Evolutionary conservation across 1,140 invertebrate genomes (phyloP), one percentile per base, ranked within the genome.

Genomic region (Teleogryllus occipitalis): DNA sequence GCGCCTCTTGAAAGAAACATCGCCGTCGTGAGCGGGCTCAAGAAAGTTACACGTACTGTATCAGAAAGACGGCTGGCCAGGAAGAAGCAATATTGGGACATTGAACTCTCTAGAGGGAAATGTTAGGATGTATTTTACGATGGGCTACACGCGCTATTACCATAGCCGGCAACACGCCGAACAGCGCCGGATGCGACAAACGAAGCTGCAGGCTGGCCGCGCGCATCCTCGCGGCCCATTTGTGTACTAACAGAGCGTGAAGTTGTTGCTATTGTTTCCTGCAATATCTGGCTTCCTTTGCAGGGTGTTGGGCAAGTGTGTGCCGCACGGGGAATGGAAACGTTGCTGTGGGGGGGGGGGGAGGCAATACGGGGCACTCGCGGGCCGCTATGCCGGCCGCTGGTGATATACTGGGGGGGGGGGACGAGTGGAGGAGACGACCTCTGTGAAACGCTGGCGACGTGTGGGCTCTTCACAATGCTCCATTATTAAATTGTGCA

Each of bases 71-170:
- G 18, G 54, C 54, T 18, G 54, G 54, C 18, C 54, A 65, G 54
- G 54, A 65, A 65, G 54, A 65, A 65, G 54, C 54, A 65, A 65
- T 65, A 65, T 65, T 65, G 54, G 54, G 54, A 65, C 54, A 65
- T 65, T 65, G 54, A 65, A 65, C 54, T 65, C 54, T 65, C 54
- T 7, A 65, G 18, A 65, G 54, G 54, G 54, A 65, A 65, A 65
- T 65, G 54, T 65, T 65, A 65, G 10, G 54, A 65, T 65, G 54
- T 65, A 65, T 65, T 65, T 65, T 65, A 65, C 54, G 54, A 65
- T 65, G 2, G 54, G 54, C 54, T 65, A 65, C 54, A 65, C 18
- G 18, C 54, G 18, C 54, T 65, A 65, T 65, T 65, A 65, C 54
- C 54, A 65, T 65, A 65, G 54, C 18, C 54, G 18, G 54, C 54